phyloP scores from a whole-genome alignment of 2,797 vertebrate species.

The Lagocephalus sceleratus region DNA sequence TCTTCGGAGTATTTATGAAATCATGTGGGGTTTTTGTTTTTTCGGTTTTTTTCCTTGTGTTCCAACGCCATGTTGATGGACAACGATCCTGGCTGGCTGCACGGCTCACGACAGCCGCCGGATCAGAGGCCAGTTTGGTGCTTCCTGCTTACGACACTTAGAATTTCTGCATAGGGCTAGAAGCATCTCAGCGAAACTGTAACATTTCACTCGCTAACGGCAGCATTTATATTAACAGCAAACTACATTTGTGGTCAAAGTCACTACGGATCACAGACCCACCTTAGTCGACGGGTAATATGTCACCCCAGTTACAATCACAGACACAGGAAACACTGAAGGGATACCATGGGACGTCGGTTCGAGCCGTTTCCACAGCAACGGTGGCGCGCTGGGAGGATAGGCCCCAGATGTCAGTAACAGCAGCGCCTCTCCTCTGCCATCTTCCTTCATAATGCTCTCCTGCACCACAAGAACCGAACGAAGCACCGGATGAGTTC shows the following conservation, averaged over 20 bases:
- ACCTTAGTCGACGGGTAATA: slow-evolving; percentile 55
- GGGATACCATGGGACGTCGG: slow-evolving; percentile 57
- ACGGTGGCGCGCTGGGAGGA: slow-evolving; percentile 41
- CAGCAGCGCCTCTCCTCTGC: slow-evolving; percentile 57
- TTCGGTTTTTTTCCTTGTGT: slow-evolving; percentile 63
- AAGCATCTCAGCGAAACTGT: slow-evolving; percentile 60
- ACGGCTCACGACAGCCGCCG: slow-evolving; percentile 17
- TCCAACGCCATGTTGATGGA: slow-evolving; percentile 62
- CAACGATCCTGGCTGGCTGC: slow-evolving; percentile 55
- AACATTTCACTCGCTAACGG: slow-evolving; percentile 51
- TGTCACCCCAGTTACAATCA: slow-evolving; percentile 51
- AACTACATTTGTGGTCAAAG: slow-evolving; percentile 56
- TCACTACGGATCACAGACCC: slow-evolving; percentile 47
- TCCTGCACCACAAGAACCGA: slow-evolving; percentile 74
- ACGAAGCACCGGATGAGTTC: slow-evolving; percentile 73
- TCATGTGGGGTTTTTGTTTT: slow-evolving; percentile 65
- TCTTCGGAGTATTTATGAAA: slow-evolving; percentile 72
- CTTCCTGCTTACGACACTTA: slow-evolving; percentile 67
- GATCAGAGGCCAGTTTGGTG: slow-evolving; percentile 55
- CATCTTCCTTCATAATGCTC: slow-evolving; percentile 58
- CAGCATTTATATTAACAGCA: slow-evolving; percentile 49
- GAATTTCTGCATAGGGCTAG: slow-evolving; percentile 62
- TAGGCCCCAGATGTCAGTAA: slow-evolving; percentile 47
- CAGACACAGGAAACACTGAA: slow-evolving; percentile 65
- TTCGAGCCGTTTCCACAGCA: slow-evolving; percentile 46